Evolutionary conservation across 1,140 invertebrate species (phyloP).

Genomic region (Ladona fulva): DNA sequence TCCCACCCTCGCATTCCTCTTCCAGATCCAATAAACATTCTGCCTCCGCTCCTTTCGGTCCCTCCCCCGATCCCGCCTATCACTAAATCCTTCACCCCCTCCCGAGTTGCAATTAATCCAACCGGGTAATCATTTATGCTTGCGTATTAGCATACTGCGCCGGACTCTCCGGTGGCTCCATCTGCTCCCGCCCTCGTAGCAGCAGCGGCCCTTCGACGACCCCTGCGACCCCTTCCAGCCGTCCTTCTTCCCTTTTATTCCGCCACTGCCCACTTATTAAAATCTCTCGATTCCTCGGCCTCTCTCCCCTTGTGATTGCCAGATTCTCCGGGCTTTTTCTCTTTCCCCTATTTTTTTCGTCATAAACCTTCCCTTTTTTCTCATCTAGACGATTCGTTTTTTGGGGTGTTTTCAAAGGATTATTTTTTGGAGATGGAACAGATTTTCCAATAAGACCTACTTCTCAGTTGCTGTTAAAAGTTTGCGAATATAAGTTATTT

Average conservation of each 20-base stretch:
- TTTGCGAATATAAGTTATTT: too few relatives aligned
- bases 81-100: neutral
- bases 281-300: neutral
- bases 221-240: neutral
- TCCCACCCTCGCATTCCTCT: neutral
- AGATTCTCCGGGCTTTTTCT: neutral
- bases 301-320: too few relatives aligned
- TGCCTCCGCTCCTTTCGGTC: neutral
- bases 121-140: constrained; percentile 5
- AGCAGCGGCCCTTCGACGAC: neutral
- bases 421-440: too few relatives aligned
- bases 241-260: neutral
- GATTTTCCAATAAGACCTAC: too few relatives aligned
- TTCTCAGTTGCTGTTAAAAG: too few relatives aligned
- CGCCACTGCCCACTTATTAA: too few relatives aligned
- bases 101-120: neutral
- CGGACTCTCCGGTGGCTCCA: neutral
- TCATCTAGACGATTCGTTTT: too few relatives aligned
- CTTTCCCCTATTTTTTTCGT: neutral
- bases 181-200: neutral
- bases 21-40: constrained; percentile 9
- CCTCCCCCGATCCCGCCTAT: neutral
- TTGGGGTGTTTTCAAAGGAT: too few relatives aligned
- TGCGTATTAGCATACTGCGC: neutral
- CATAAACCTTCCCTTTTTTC: too few relatives aligned